Evolutionary conservation across 2,888 invertebrate genomes (phyloP), one percentile per base, ranked within the genome.

Genomic region (Agrotis exclamationis): DNA sequence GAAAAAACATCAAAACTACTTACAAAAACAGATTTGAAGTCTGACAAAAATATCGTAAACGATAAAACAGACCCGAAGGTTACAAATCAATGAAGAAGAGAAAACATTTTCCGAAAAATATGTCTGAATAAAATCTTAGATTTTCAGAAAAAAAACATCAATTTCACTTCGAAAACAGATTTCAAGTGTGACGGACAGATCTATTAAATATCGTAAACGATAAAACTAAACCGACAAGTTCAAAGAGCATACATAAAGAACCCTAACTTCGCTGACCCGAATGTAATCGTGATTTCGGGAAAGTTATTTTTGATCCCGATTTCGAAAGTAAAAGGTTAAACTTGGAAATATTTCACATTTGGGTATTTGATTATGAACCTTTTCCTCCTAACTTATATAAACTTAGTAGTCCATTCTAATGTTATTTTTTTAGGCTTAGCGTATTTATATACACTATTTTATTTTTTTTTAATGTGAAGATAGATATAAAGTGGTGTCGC

Each of bases 231-330:
- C 62, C 57, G 11, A 57, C 50, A 78, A 56, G n/a, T 53, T 78
- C 51, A 22, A 20, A 22, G 62, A 53, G 48, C 58, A 50, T 13
- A 56, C 33, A 70, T 76, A 56, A 70, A 69, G 18, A 24, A 48
- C 18, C 5, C 48, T n/a, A 69, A 68, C 48, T 39, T 65, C 9
- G 44, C 54, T 78, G 57, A 33, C 39, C 59, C 24, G 28, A n/a
- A 47, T 20, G 45, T 28, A 76, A 56, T 51, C 56, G 56, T 62
- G 50, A 76, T 57, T 76, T 77, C 22, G 18, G 18, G n/a, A 5
- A 73, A 51, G 14, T 58, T 62, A n/a, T 47, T 59, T 24, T 18
- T 18, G 22, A 59, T 22, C 16, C 44, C 11, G 13, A 62, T 22
- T 6, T 44, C 1, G 39, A 65, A 57, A 65, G 45, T 11, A 45